Evolutionary conservation across 64 coral and sea anemone genomes (phyloP).

Genomic region (Cladopsammia gracilis): DNA sequence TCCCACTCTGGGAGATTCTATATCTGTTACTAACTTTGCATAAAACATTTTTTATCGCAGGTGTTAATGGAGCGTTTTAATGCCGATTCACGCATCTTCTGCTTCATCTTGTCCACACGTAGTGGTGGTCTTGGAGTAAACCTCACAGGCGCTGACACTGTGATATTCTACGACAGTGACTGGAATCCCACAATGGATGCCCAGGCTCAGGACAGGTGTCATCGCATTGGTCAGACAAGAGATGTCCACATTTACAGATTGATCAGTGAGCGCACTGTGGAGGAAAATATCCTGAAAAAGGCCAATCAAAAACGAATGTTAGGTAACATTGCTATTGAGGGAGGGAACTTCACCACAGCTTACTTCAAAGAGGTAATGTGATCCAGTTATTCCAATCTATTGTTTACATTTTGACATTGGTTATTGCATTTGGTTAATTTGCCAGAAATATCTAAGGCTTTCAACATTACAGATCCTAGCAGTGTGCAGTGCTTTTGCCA

Average conservation of each 20-base stretch:
- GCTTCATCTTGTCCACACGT: conserved; percentile 96
- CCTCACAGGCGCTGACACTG: conserved; percentile 96
- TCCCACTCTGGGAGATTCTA: too few relatives aligned
- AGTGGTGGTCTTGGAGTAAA: conserved; percentile 98
- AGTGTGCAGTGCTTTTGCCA: too few relatives aligned
- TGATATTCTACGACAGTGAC: conserved; percentile 98
- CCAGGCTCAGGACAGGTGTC: conserved; percentile 96
- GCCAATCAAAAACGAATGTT: conserved; percentile 96
- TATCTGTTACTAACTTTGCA: too few relatives aligned
- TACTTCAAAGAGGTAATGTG: conserved; percentile 86
- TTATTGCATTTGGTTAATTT: too few relatives aligned
- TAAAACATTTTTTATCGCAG: conserved; percentile 45
- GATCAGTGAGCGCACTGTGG: conserved; percentile 94
- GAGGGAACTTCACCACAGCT: conserved; percentile 98
- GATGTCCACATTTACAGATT: conserved; percentile 98
- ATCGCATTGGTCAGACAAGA: conserved; percentile 98
- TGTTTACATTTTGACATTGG: too few relatives aligned
- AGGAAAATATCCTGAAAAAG: conserved; percentile 98
- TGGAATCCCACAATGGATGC: conserved; percentile 99
- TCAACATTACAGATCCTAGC: too few relatives aligned
- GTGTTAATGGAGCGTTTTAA: conserved; percentile 98
- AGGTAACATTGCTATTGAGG: conserved; percentile 97
- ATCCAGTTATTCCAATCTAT: too few relatives aligned
- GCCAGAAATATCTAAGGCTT: too few relatives aligned
- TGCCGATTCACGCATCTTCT: conserved; percentile 93